These are phyloP conservation scores for Lithobates sylvaticus DNA, from an alignment of 2,797 vertebrate species.

Conservation along the genomic window DNA sequence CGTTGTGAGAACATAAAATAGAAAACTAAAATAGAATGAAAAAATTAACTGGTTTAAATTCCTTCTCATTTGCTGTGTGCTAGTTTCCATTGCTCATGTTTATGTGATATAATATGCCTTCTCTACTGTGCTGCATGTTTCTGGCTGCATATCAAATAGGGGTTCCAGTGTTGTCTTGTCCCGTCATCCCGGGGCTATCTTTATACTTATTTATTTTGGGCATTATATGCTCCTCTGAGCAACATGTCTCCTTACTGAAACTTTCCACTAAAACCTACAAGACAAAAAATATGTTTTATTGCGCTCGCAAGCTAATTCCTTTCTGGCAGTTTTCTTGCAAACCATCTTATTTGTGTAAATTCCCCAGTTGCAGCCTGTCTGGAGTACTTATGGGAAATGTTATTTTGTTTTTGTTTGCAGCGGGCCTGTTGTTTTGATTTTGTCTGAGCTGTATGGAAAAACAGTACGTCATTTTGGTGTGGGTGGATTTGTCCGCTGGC, in stretches of 20 bases:
- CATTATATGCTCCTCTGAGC: background rate
- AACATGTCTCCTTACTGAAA: background rate
- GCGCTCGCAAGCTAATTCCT: background rate
- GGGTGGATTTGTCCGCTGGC: conserved; percentile 84
- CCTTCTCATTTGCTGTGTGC: no score
- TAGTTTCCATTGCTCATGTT: no score
- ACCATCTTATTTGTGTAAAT: conserved; percentile 81
- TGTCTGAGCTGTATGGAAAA: conserved; percentile 85
- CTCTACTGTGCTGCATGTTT: no score
- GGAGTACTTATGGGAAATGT: conserved; percentile 85
- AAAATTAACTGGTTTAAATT: no score
- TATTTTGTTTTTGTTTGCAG: conserved; percentile 87
- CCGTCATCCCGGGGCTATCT: background rate
- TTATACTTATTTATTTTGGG: background rate
- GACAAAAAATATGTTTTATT: conserved; percentile 10
- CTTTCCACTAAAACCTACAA: conserved; percentile 1
- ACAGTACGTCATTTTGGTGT: conserved; percentile 82
- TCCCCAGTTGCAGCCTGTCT: conserved; percentile 75
- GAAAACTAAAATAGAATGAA: no score
- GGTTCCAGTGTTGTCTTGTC: background rate
- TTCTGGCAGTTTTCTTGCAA: conserved; percentile 75
- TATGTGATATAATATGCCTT: no score
- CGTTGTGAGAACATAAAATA: no score
- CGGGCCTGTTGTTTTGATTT: conserved; percentile 85
- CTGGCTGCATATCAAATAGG: no score